A percentile compares a stretch with the other conserved stretches of the same genome.
These are phyloP conservation scores for Apocrypta bakeri DNA, from an alignment of 1,140 invertebrate genomes.

Conservation along the genomic window DNA sequence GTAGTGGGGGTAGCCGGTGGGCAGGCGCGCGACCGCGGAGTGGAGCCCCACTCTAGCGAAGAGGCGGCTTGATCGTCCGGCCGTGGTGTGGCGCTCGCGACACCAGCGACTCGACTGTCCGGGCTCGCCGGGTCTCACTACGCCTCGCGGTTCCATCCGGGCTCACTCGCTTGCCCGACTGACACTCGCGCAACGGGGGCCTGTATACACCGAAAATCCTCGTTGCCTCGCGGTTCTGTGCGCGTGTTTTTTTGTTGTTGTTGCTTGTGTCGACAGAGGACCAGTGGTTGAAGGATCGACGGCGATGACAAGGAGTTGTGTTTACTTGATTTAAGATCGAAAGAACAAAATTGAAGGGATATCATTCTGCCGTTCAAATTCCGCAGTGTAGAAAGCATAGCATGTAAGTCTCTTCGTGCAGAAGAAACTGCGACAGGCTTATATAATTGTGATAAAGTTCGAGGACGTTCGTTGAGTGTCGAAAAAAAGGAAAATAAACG, in stretches of 20 bases:
- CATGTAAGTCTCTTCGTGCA: not conserved
- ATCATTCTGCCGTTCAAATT: no score
- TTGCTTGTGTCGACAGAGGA: not conserved
- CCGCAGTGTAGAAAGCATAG: not conserved
- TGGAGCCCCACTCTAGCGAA: not conserved
- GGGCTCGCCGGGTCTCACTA: constrained; percentile 41
- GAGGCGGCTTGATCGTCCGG: not conserved
- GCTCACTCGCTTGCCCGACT: constrained; percentile 52
- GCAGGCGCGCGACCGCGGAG: constrained; percentile 4
- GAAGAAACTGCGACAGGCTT: not conserved
- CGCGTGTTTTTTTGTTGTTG: constrained; percentile 11
- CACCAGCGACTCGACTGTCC: constrained; percentile 8
- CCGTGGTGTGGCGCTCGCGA: constrained; percentile 34
- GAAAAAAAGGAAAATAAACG: not conserved
- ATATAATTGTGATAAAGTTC: not conserved
- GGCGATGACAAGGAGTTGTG: not conserved
- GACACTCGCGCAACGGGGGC: constrained; percentile 48
- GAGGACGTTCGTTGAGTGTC: not conserved
- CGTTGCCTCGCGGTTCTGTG: constrained; percentile 7
- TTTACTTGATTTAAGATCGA: not conserved
- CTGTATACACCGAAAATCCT: not conserved
- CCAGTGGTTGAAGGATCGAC: not conserved
- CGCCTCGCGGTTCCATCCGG: constrained; percentile 44
- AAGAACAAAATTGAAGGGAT: not conserved
- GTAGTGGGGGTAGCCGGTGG: not conserved